Evolutionary conservation across 2,888 invertebrate species (phyloP).

Genomic region (Muscina levida): DNA sequence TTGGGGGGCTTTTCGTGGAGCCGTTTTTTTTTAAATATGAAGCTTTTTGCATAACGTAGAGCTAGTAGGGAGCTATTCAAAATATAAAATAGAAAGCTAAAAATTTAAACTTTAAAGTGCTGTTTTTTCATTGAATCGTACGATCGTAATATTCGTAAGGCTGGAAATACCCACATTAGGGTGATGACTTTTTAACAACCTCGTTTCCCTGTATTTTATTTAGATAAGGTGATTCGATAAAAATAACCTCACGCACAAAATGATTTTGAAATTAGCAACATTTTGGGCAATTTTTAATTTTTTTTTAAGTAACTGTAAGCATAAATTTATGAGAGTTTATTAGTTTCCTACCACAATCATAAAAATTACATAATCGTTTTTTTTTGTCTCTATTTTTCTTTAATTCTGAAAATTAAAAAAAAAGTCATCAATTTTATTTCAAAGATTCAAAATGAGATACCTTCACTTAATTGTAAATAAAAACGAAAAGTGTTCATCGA

Average conservation of each 20-base stretch:
- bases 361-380: neutral
- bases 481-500: neutral
- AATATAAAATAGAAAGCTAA: no score
- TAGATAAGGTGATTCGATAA: neutral
- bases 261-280: slow-evolving; percentile 1
- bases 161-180: neutral
- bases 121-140: no score
- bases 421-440: neutral
- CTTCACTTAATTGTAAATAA: slow-evolving; percentile 13
- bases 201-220: neutral
- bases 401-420: neutral
- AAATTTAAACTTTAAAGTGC: no score
- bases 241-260: slow-evolving; percentile 2
- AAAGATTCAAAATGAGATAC: slow-evolving; percentile 5
- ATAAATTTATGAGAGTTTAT: neutral
- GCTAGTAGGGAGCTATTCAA: no score
- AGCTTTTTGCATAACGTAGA: no score
- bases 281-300: slow-evolving; percentile 8
- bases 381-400: neutral
- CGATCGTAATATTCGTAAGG: no score
- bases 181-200: neutral
- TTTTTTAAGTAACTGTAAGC: neutral
- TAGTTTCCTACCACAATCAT: slow-evolving; percentile 6
- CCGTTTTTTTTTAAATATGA: no score
- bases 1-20: no score